Percentiles rank a stretch among this genome's conserved stretches.
Conservation (phyloP, 2,888 invertebrate genomes). For the Neoascia interrupta region DNA sequence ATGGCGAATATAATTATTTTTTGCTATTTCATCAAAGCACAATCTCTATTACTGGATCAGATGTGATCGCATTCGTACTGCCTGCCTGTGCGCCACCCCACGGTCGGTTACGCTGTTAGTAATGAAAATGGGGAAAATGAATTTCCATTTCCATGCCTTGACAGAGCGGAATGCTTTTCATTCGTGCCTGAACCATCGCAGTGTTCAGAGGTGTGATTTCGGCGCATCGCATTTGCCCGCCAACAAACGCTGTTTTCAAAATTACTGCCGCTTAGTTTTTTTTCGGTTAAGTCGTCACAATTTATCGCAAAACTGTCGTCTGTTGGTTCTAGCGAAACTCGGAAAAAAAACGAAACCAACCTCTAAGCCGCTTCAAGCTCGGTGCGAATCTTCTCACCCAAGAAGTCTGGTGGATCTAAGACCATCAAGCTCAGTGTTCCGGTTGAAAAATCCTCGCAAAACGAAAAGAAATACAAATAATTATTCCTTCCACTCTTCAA, state of each 20-base stretch:
- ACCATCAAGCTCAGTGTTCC: conserved; percentile 46
- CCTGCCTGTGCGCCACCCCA: conserved; percentile 18
- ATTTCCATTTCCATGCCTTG: conserved; percentile 62
- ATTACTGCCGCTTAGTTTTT: not conserved
- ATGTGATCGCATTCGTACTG: conserved; percentile 32
- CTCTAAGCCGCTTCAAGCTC: not conserved
- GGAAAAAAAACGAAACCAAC: not conserved
- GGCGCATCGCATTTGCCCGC: not conserved
- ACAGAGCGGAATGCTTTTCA: conserved; percentile 58
- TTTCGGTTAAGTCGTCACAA: not conserved
- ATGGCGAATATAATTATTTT: conserved; percentile 32
- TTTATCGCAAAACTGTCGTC: not conserved
- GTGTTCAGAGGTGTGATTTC: conserved; percentile 52
- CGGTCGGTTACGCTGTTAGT: conserved; percentile 30
- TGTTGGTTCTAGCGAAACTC: not conserved
- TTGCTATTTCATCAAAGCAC: conserved; percentile 61
- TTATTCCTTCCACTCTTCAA: conserved; percentile 4
- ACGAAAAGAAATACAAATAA: conserved; percentile 20
- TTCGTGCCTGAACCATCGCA: conserved; percentile 61
- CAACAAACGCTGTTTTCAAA: not conserved
- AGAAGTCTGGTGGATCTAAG: conserved; percentile 18
- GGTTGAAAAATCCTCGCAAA: conserved; percentile 48
- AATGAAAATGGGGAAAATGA: conserved; percentile 63
- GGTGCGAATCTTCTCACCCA: conserved; percentile 4
- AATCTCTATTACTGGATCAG: conserved; percentile 46